Conservation (phyloP, 2,113 vertebrate species). For the Neotragus moschatus region DNA sequence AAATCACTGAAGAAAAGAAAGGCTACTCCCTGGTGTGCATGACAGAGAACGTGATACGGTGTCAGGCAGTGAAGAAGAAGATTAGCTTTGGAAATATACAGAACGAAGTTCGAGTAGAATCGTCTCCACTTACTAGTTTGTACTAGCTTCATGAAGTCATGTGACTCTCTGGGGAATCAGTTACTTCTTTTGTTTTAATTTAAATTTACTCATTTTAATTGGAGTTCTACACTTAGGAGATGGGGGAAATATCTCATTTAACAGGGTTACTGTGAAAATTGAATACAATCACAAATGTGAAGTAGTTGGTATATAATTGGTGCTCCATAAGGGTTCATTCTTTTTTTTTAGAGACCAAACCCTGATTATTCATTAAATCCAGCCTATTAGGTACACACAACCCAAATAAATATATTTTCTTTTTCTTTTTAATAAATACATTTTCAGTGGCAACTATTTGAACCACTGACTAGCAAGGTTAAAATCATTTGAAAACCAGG, state of each 20-base stretch:
- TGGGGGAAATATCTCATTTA: background rate
- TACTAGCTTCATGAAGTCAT: background rate
- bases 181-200: background rate
- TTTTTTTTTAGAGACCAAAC: background rate
- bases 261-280: background rate
- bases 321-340: background rate
- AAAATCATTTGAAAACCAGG: background rate
- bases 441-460: background rate
- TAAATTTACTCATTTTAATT: too few species aligned
- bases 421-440: background rate
- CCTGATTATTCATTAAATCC: background rate
- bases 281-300: background rate
- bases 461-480: background rate
- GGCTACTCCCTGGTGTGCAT: background rate
- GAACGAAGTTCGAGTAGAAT: background rate
- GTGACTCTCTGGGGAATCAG: background rate
- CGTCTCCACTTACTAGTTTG: background rate
- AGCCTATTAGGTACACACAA: background rate
- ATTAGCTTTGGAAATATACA: background rate
- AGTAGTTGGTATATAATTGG: background rate
- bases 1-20: background rate
- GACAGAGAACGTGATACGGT: background rate
- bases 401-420: conserved; percentile 1
- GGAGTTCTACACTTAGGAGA: background rate
- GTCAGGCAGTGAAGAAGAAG: background rate